Evolutionary conservation across 2,888 invertebrate species (phyloP), one percentile per base, ranked within the genome.

Genomic region (Osedax frankpressi): DNA sequence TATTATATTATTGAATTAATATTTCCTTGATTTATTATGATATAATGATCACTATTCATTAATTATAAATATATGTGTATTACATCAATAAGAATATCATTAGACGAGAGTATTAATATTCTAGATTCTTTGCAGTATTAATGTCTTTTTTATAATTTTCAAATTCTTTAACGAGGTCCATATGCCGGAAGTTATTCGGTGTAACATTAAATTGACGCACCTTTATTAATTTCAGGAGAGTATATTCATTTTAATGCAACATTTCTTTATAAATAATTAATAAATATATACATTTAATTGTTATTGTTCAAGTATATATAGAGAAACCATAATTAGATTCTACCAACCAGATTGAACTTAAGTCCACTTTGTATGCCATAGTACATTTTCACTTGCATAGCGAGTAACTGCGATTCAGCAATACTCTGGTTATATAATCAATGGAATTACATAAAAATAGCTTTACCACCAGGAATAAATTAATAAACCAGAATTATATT

Each of bases 381-480:
- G 72, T 78, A 78, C 70, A 78, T 70, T 72, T 78, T 78, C 65
- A 78, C 72, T 70, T 78, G 78, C 26, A 78, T 63, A 11, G 78
- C 77, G 19, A 78, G 72, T 25, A 78, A 65, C 60, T 77, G 78
- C 26, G 77, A 71, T 68, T 78, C 78, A 59, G 75, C 69, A n/a
- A 78, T 73, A 72, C 76, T 76, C 78, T 78, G 75, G 2, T 3
- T 69, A n/a, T n/a, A n/a, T n/a, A n/a, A n/a, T n/a, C n/a, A n/a
- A n/a, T n/a, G n/a, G n/a, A n/a, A n/a, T n/a, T n/a, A n/a, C n/a
- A n/a, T n/a, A n/a, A n/a, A n/a, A n/a, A n/a, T n/a, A n/a, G n/a
- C n/a, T n/a, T n/a, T n/a, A n/a, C n/a, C n/a, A n/a, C n/a, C n/a
- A n/a, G n/a, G n/a, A n/a, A n/a, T n/a, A n/a, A n/a, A n/a, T n/a